phyloP scores from a whole-genome alignment of 2,113 vertebrate genomes.

The Zapus hudsonius region DNA sequence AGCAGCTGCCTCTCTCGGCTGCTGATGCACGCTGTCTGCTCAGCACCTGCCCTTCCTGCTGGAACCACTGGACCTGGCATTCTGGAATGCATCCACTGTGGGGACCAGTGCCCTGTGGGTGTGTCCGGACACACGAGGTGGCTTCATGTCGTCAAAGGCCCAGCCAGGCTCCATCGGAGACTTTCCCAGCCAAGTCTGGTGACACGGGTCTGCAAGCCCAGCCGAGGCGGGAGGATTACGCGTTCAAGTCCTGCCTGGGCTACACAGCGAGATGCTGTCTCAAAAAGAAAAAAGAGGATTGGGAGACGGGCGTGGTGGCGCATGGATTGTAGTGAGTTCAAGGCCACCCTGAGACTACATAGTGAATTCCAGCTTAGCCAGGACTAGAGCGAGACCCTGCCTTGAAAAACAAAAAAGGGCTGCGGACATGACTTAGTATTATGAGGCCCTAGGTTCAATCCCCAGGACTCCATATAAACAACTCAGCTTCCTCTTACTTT shows the following conservation, averaged over 20 bases:
- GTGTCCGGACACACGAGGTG: neutral
- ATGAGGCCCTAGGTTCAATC: neutral
- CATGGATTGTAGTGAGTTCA: no score
- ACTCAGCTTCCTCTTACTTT: no score
- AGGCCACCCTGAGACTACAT: no score
- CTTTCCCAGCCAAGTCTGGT: neutral
- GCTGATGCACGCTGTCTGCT: neutral
- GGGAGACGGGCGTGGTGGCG: no score
- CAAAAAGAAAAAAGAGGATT: neutral
- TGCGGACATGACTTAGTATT: neutral
- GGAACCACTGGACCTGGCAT: neutral
- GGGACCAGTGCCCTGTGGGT: neutral
- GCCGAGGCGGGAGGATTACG: neutral
- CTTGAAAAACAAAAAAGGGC: neutral
- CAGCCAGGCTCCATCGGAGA: neutral
- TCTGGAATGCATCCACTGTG: neutral
- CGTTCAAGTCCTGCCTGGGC: neutral
- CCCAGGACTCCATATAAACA: no score
- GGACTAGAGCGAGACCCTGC: no score
- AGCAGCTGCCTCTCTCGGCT: conserved; percentile 46
- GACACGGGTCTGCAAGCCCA: neutral
- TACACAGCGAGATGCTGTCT: neutral
- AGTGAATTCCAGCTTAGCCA: no score
- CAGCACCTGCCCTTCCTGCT: conserved; percentile 61
- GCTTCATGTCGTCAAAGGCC: neutral